Evolutionary conservation across 2,797 vertebrate species (phyloP).

Genomic region (Esox lucius): DNA sequence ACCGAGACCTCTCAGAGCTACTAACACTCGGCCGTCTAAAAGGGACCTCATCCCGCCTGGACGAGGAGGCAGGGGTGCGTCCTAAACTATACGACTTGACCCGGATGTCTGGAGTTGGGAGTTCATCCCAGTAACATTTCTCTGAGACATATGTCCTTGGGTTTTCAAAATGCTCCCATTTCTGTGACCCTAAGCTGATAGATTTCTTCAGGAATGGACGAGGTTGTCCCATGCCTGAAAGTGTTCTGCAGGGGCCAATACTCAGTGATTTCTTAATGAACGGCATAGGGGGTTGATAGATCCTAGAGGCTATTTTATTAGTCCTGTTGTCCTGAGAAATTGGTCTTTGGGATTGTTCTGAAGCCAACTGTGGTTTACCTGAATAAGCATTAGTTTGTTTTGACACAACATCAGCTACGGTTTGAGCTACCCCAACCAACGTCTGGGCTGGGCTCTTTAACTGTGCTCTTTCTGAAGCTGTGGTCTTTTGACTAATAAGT

Average conservation of each 20-base stretch:
- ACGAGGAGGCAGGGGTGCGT: slow-evolving; percentile 55
- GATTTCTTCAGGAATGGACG: slow-evolving; percentile 77
- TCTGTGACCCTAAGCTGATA: slow-evolving; percentile 75
- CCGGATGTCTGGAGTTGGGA: slow-evolving; percentile 65
- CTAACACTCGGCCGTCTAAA: slow-evolving; percentile 62
- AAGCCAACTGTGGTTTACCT: slow-evolving; percentile 50
- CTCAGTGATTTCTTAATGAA: slow-evolving; percentile 79
- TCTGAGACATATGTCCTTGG: slow-evolving; percentile 72
- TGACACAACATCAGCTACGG: slow-evolving; percentile 63
- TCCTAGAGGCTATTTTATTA: slow-evolving; percentile 72
- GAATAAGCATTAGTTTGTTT: slow-evolving; percentile 56
- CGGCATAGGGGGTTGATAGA: slow-evolving; percentile 73
- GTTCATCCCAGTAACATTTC: slow-evolving; percentile 72
- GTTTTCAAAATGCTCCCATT: slow-evolving; percentile 76
- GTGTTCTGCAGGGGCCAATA: slow-evolving; percentile 68
- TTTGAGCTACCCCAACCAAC: slow-evolving; percentile 65
- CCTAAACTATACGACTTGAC: slow-evolving; percentile 74
- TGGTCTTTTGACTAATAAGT: slow-evolving; percentile 36
- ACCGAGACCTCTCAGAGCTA: slow-evolving; percentile 64
- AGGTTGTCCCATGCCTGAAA: slow-evolving; percentile 64
- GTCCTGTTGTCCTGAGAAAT: slow-evolving; percentile 63
- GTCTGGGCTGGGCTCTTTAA: slow-evolving; percentile 61
- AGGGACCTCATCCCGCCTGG: slow-evolving; percentile 65
- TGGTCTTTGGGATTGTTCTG: slow-evolving; percentile 65
- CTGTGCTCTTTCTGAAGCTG: slow-evolving; percentile 46